These are phyloP conservation scores for Drosophila ananassae DNA, from an alignment of 1,140 invertebrate species.

Conservation along the genomic window DNA sequence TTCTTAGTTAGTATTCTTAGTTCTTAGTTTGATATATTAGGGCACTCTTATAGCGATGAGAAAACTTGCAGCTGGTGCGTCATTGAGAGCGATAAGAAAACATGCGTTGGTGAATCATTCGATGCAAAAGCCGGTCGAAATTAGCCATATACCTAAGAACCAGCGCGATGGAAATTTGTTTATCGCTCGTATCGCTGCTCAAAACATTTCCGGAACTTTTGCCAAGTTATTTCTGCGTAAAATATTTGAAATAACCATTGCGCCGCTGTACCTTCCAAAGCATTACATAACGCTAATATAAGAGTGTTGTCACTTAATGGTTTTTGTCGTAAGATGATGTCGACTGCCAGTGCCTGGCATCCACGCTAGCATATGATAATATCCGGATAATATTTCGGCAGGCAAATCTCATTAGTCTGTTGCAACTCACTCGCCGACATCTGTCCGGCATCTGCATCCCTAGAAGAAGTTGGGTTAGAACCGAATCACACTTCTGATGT, in stretches of 20 bases:
- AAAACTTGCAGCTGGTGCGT: no score
- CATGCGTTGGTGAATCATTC: not conserved
- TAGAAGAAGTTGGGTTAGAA: not conserved
- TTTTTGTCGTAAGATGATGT: not conserved
- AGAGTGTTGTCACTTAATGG: not conserved
- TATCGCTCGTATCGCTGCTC: slow-evolving; percentile 7
- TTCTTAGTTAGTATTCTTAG: no score
- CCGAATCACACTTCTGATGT: slow-evolving; percentile 9
- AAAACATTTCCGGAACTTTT: slow-evolving; percentile 11
- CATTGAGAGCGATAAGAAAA: not conserved
- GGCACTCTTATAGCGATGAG: not conserved
- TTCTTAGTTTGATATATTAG: no score
- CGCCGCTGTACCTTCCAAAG: not conserved
- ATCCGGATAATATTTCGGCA: no score
- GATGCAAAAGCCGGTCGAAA: not conserved
- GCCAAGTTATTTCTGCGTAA: slow-evolving; percentile 9
- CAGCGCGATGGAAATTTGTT: not conserved
- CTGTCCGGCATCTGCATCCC: not conserved
- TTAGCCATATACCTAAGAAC: not conserved
- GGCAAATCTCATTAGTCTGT: no score
- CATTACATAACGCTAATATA: not conserved
- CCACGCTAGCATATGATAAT: no score
- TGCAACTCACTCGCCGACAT: no score
- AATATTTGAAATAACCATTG: not conserved
- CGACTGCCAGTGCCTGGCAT: not conserved